Conservation (phyloP, 2,113 vertebrate genomes). For the Bufo gargarizans region DNA sequence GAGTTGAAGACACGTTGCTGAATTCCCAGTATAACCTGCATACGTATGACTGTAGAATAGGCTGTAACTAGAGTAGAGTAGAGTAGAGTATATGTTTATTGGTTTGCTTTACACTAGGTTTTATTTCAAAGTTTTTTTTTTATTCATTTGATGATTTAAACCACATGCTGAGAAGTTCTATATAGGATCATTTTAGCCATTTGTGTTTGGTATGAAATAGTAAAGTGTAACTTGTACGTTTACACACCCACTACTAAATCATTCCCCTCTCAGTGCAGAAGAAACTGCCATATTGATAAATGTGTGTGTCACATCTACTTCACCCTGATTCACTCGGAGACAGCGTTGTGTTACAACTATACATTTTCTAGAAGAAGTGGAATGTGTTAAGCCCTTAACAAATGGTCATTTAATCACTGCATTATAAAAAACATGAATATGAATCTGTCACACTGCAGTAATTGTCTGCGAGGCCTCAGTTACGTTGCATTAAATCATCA, state of each 20-base stretch:
- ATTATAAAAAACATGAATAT: constrained; percentile 69
- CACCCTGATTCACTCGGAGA: constrained; percentile 71
- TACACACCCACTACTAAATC: constrained; percentile 68
- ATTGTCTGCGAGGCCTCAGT: constrained; percentile 60
- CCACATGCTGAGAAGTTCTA: constrained; percentile 71
- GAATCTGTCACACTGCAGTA: constrained; percentile 65
- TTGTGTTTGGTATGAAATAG: constrained; percentile 68
- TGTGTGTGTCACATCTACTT: constrained; percentile 68
- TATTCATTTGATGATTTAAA: constrained; percentile 75
- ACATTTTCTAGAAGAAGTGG: constrained; percentile 71
- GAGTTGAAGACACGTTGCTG: constrained; percentile 68
- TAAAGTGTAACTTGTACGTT: constrained; percentile 66
- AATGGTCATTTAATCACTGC: constrained; percentile 70
- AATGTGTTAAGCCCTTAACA: constrained; percentile 73
- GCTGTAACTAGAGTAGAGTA: constrained; percentile 64
- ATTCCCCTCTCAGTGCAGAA: constrained; percentile 63
- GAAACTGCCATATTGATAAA: constrained; percentile 69
- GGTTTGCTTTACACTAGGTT: constrained; percentile 65
- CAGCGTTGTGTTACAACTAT: constrained; percentile 68
- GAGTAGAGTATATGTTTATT: constrained; percentile 67
- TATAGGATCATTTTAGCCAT: constrained; percentile 75
- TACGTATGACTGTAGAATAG: constrained; percentile 57
- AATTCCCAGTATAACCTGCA: neutral
- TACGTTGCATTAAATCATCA: neutral
- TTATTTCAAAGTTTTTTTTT: constrained; percentile 51